Base-by-base conservation (phyloP, 2,888 invertebrate species). In the Flexamia atlantica region DNA sequence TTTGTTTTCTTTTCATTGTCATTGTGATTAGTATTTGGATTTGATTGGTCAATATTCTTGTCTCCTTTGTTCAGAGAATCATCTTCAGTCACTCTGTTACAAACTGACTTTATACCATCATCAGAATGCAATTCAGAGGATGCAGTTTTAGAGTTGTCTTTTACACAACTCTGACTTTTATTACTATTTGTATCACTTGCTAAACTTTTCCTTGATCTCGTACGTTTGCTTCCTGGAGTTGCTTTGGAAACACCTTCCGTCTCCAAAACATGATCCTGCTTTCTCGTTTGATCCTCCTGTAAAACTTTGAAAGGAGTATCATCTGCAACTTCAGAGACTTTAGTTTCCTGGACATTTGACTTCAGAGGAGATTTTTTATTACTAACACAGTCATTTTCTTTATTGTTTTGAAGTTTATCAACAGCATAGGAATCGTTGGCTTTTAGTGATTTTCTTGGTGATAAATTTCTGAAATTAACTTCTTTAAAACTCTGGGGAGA, bases 371-470 rank as follows among this genome's bases (percentile, higher is more conserved):
- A 53, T 30, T 57, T n/a, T 30, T 7, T 79, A 32, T 79, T 79
- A 53, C 57, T 79, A 20, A 79, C 17, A 36, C 32, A 79, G 23
- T 53, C 50, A 79, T 79, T 79, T 57, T 79, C 79, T 32, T 79
- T 79, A 53, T 53, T 53, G 23, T 36, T 79, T 32, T 14, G 57
- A 53, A 76, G 40, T 76, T 76, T 76, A 20, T 23, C 40, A 3
- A 17, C 28, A 28, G 57, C 20, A 53, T 23, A n/a, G 32, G 25
- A 32, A 17, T 1, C 23, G 17, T 79, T 57, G 2, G 53, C 2
- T 5, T 17, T n/a, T 17, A 57, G 0, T 25, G 36, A 28, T 79
- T 79, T 79, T 10, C 14, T 28, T 36, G 30, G 50, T 57, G 50
- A 36, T 10, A 50, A 30, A 32, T 14, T 53, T 53, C 25, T 30